Evolutionary conservation across 2,888 invertebrate genomes (phyloP).

Genomic region (Cenopis cana): DNA sequence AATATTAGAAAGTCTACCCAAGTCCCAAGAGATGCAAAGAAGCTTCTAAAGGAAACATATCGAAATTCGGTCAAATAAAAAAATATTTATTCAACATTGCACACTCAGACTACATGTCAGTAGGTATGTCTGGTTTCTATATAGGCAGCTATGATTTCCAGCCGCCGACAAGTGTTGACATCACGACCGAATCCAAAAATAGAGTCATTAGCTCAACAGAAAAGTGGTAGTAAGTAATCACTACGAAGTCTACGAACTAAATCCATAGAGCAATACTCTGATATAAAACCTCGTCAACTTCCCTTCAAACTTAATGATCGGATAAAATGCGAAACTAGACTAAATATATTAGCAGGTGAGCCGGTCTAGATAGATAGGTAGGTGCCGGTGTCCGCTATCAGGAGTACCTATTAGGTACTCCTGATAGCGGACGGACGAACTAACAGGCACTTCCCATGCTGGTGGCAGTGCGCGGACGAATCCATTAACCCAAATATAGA

Average conservation of each 20-base stretch:
- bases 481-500: constrained; percentile 85
- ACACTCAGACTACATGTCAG: not conserved
- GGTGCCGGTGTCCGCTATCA: constrained; percentile 67
- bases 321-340: constrained; percentile 1
- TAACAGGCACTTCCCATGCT: constrained; percentile 82
- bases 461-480: constrained; percentile 78
- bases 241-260: constrained; percentile 54
- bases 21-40: too few species aligned
- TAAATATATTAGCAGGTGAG: constrained; percentile 26
- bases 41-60: too few species aligned
- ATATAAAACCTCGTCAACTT: not conserved
- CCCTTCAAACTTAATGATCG: not conserved
- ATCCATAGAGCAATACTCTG: constrained; percentile 30
- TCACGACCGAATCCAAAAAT: constrained; percentile 66
- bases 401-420: too few species aligned
- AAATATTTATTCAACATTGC: not conserved
- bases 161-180: constrained; percentile 66
- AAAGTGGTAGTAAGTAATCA: constrained; percentile 53
- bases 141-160: constrained; percentile 64
- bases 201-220: constrained; percentile 66
- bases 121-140: constrained; percentile 49
- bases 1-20: too few species aligned
- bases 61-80: not conserved
- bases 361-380: constrained; percentile 51
- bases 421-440: constrained; percentile 66